Base-by-base conservation (phyloP, 2,888 invertebrate genomes). In the Eristalis intricaria region DNA sequence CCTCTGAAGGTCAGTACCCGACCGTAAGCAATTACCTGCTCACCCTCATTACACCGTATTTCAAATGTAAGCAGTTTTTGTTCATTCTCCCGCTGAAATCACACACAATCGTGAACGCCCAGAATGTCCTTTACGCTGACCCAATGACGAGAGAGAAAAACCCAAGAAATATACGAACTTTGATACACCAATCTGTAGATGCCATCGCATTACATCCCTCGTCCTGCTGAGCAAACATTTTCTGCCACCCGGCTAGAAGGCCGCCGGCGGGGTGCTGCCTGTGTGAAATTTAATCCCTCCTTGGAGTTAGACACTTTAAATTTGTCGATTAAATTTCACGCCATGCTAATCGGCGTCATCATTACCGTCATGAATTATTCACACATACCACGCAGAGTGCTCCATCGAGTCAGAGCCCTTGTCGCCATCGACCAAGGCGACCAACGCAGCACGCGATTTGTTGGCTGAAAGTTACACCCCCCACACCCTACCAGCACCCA, bases 311-410 rank as follows among this genome's bases (percentile, higher is more conserved):
- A 77, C 82, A 69, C 64, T 85, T 69, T 70, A 78, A 86, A 78
- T 78, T 86, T 78, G 77, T 86, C 82, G 85, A 86, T 82, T 82
- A 70, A 82, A 74, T 82, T 86, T 77, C 74, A 78, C 77, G 70
- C 82, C 74, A 78, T 82, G 70, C 77, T 82, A 82, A 86, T 86
- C 82, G 76, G 58, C 56, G 69, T 76, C 76, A 77, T 85, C 85
- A 82, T 86, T 82, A 82, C 64, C 69, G 29, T 78, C 82, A 86
- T 82, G 82, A 86, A 86, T 86, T 78, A 86, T 86, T 82, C 85
- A 86, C 74, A 86, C 77, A 65, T 74, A 40, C 76, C 35, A 71
- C 26, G 50, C 43, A 66, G 73, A 23, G 60, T 15, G 60, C 60
- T 26, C 23, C 43, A 43, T 3, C 15, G n/a, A 32, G 50, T 38